Percentiles rank a stretch among this genome's conserved stretches.
Evolutionary conservation across 2,888 invertebrate species (phyloP).

Genomic region (Cosmia pyralina): DNA sequence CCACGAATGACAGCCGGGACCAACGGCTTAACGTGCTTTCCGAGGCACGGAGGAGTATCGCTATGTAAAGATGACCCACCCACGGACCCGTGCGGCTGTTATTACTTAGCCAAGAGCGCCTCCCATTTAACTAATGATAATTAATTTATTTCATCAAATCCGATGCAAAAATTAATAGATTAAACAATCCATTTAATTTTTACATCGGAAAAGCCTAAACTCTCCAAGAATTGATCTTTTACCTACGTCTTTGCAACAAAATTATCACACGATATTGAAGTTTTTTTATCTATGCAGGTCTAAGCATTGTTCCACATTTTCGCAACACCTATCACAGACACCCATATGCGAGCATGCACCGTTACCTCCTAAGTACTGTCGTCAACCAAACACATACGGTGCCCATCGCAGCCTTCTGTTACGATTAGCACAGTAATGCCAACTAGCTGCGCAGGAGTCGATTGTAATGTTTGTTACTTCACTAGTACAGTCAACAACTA

Average conservation of each 20-base stretch:
- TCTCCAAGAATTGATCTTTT: neutral
- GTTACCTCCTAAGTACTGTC: slow-evolving; percentile 44
- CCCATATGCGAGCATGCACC: slow-evolving; percentile 26
- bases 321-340: neutral
- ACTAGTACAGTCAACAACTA: slow-evolving; percentile 42
- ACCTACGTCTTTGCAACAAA: neutral
- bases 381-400: slow-evolving; percentile 28
- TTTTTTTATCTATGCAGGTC: neutral
- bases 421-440: slow-evolving; percentile 76
- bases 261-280: neutral
- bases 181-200: neutral
- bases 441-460: slow-evolving; percentile 76
- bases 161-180: no score
- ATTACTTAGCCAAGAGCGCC: no score
- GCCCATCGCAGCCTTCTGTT: slow-evolving; percentile 71
- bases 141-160: neutral
- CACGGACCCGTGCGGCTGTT: no score
- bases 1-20: no score
- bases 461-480: slow-evolving; percentile 52
- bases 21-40: no score
- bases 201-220: neutral
- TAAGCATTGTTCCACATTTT: slow-evolving; percentile 27
- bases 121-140: no score
- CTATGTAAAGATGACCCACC: no score
- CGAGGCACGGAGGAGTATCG: no score